These are phyloP conservation scores for Lepidocyrtoides sp. DNA, from an alignment of 2,888 invertebrate genomes.

Conservation along the genomic window DNA sequence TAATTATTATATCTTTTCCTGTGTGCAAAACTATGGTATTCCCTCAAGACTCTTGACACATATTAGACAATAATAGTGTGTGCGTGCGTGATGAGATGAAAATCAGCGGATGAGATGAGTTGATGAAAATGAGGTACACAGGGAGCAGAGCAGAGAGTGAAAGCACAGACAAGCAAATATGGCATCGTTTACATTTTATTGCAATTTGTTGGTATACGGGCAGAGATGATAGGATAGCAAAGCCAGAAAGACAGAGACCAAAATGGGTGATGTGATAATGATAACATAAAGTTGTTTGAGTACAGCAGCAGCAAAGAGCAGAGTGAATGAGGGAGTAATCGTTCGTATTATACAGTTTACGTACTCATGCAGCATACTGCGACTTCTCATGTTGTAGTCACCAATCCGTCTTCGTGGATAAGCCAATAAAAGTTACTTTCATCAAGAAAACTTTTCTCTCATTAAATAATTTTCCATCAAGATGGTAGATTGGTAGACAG, in stretches of 20 bases:
- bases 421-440: slow-evolving; percentile 48
- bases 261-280: slow-evolving; percentile 11
- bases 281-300: neutral
- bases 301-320: too few relatives aligned
- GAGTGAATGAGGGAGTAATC: neutral
- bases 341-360: neutral
- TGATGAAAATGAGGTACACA: slow-evolving; percentile 36
- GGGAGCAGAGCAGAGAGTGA: neutral
- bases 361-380: neutral
- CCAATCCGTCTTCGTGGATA: slow-evolving; percentile 44
- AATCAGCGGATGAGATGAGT: slow-evolving; percentile 40
- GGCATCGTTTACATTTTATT: slow-evolving; percentile 53
- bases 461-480: slow-evolving; percentile 14
- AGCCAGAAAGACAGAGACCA: neutral
- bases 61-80: slow-evolving; percentile 49
- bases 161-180: too few relatives aligned
- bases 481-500: neutral
- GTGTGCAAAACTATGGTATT: neutral
- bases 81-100: slow-evolving; percentile 28
- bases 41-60: slow-evolving; percentile 68
- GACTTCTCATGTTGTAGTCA: slow-evolving; percentile 25
- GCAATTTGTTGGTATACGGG: neutral
- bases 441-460: slow-evolving; percentile 29
- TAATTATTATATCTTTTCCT: neutral
- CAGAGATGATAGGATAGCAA: neutral